Base-by-base conservation (phyloP, 2,888 invertebrate species). In the Drosophila imparisetae region DNA sequence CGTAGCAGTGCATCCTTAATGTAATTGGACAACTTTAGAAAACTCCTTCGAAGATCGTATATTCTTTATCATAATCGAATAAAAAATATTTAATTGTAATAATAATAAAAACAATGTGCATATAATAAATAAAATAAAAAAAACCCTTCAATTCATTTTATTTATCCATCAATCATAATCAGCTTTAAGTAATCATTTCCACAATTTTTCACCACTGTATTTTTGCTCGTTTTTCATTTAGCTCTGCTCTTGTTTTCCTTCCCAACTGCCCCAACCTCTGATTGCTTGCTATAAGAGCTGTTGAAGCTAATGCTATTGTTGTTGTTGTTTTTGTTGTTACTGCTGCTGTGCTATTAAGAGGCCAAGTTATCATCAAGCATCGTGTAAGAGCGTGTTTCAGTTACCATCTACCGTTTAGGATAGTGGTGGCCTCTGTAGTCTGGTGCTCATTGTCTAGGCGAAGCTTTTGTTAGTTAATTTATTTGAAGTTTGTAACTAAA, bases 401-500 rank as follows among this genome's bases (percentile, higher is more conserved):
- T 42, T 40, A 40, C 48, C 54, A 54, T 53, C 42, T 36, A 55
- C 36, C 36, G 50, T 50, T 65, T 61, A 50, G 78, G 78, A 77
- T 73, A 64, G 66, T 65, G 66, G 49, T 52, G 58, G 63, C 42
- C 38, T 18, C 71, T 30, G 36, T 40, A 24, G 34, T 36, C 60
- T 38, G 36, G 29, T 30, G 59, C 66, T 42, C 63, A 69, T 79
- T 63, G 68, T 73, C 65, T 70, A 63, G 53, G 54, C 77, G 62
- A 66, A 63, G 72, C 77, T 73, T 79, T 76, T 69, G 72, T 72
- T 85, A 73, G 83, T 85, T 78, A 85, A 85, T 87, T 79, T 85
- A 71, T 85, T 83, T 81, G 65, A 76, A 87, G 87, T 85, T 87
- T 77, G 68, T 72, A 87, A 71, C 85, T 79, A 71, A 87, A 85